Conservation (phyloP, 2,113 vertebrate genomes). For the Prolemur simus region DNA sequence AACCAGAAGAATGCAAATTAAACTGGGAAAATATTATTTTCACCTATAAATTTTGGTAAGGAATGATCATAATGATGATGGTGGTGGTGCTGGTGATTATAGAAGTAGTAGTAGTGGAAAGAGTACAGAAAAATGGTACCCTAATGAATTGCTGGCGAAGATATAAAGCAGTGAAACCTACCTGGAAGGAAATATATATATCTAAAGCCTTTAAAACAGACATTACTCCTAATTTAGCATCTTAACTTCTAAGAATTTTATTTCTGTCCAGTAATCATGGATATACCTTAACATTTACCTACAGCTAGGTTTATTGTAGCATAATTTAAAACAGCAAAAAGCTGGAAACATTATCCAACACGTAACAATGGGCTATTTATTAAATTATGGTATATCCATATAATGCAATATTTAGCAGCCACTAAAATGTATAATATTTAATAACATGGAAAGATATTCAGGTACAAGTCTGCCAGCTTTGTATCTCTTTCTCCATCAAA, state of each 20-base stretch:
- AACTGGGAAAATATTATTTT: slow-evolving; percentile 13
- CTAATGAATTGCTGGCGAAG: not conserved
- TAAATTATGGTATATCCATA: not conserved
- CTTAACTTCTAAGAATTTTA: slow-evolving; percentile 38
- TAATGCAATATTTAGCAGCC: not conserved
- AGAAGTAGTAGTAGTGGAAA: not conserved
- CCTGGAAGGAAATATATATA: not conserved
- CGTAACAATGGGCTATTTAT: not conserved
- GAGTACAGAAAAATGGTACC: not conserved
- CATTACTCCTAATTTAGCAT: not conserved
- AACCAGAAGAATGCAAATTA: not conserved
- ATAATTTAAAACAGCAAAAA: slow-evolving; percentile 31
- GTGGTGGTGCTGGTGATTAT: not conserved
- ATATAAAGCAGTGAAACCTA: not conserved
- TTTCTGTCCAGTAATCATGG: not conserved
- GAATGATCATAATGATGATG: not conserved
- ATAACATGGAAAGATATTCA: not conserved
- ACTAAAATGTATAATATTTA: slow-evolving; percentile 25
- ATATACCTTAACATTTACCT: not conserved
- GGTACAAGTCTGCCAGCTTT: not conserved
- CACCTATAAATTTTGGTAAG: not conserved
- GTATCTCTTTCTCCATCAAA: slow-evolving; percentile 17
- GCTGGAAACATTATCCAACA: slow-evolving; percentile 2
- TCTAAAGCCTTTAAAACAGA: slow-evolving; percentile 22
- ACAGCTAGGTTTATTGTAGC: not conserved